Evolutionary conservation across 2,113 vertebrate genomes (phyloP), one percentile per base, ranked within the genome.

Genomic region (Phalacrocorax brasilianus): DNA sequence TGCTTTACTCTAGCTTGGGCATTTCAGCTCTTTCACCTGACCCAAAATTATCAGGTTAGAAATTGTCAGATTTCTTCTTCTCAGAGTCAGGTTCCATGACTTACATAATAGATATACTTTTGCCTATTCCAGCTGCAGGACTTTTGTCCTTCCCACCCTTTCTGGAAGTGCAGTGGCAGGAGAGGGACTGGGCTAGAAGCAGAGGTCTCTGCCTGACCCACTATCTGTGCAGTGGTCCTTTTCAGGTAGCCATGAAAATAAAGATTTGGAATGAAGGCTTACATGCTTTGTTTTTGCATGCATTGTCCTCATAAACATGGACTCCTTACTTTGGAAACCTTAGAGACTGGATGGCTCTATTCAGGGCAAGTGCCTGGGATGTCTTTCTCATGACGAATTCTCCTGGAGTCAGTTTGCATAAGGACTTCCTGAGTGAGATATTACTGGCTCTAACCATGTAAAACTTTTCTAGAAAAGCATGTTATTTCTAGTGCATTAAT

Each of bases 281-380:
- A 65, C 28, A 67, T 35, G 12, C 2, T 82, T 73, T 87, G 33
- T 6, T 59, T 50, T 14, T 83, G 6, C 14, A 16, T 27, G 14
- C 15, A 20, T 40, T 27, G 1, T n/a, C 19, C 35, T 85, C 65
- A 71, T 61, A 72, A 65, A 52, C 8, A 53, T 3, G 3, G 35
- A 49, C 11, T 28, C 7, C 27, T 47, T 40, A 18, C 12, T 56
- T 38, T 65, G 53, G 17, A 82, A 72, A 58, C 14, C 24, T 76
- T 40, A 56, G 24, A 85, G 12, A 58, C 0, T 78, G 30, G 8
- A 53, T 0, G 0, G 28, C 4, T 75, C 19, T 33, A 22, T 73
- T 42, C 12, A 38, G 3, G 24, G 8, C 8, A 68, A 72, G 8
- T 49, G 3, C 6, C 35, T 85, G 56, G 20, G 87, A 87, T 40